A percentile compares a stretch with the other conserved stretches of the same genome.
These are phyloP conservation scores for Phenganax stokvisi DNA, from an alignment of 92 coral and sea anemone genomes.

Conservation along the genomic window DNA sequence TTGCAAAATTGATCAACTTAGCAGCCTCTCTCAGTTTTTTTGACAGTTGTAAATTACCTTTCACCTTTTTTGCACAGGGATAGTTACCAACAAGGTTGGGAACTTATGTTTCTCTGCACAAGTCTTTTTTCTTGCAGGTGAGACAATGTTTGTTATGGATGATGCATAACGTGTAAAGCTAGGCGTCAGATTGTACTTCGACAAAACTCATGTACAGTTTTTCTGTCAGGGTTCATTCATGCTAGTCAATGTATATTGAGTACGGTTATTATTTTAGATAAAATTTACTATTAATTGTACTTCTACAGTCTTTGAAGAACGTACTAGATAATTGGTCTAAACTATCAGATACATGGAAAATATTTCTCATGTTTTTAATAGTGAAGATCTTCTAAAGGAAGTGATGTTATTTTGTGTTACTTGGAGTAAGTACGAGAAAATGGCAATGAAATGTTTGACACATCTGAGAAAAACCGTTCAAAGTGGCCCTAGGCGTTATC, in stretches of 20 bases:
- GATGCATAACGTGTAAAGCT: too few species aligned
- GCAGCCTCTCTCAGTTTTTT: not conserved
- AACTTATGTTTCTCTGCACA: slow-evolving; percentile 30
- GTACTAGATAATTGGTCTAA: not conserved
- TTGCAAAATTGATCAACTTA: too few species aligned
- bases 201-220: too few species aligned
- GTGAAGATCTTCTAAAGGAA: slow-evolving; percentile 33
- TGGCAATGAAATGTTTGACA: slow-evolving; percentile 34
- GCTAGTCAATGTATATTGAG: too few species aligned
- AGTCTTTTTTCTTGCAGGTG: slow-evolving; percentile 40
- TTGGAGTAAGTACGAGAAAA: slow-evolving; percentile 34
- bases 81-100: slow-evolving; percentile 35
- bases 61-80: not conserved
- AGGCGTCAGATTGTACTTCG: too few species aligned
- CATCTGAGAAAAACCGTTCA: slow-evolving; percentile 35
- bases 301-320: too few species aligned
- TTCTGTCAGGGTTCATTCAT: too few species aligned
- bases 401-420: slow-evolving; percentile 32
- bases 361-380: not conserved
- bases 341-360: not conserved
- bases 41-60: not conserved
- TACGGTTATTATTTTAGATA: too few species aligned
- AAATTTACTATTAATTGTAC: too few species aligned
- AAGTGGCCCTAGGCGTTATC: slow-evolving; percentile 24
- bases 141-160: not conserved